A percentile compares a stretch with the other conserved stretches of the same genome.
These are phyloP conservation scores for Sander vitreus DNA, from an alignment of 2,113 vertebrate genomes.

Conservation along the genomic window DNA sequence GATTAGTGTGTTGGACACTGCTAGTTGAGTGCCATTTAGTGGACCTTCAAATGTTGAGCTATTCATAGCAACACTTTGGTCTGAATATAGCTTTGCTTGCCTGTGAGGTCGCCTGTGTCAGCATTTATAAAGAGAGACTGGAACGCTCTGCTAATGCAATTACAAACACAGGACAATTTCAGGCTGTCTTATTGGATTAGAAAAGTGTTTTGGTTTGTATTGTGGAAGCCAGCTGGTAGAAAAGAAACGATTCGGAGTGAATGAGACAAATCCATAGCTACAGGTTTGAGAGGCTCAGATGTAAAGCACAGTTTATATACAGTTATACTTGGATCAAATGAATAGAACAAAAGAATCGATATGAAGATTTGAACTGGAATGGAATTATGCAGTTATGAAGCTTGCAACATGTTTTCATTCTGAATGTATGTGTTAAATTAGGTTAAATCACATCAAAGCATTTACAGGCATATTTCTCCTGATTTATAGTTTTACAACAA, in stretches of 20 bases:
- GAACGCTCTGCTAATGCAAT: constrained; percentile 58
- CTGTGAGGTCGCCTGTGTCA: constrained; percentile 67
- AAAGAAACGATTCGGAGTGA: not conserved
- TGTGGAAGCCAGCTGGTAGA: not conserved
- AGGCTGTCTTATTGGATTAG: constrained; percentile 53
- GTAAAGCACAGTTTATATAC: not conserved
- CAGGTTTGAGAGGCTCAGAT: not conserved
- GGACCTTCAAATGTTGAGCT: constrained; percentile 63
- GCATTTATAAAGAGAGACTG: constrained; percentile 59
- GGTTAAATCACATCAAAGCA: constrained; percentile 20
- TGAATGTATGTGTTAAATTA: constrained; percentile 2
- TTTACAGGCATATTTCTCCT: constrained; percentile 26
- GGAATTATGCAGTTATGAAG: not conserved
- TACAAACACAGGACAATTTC: constrained; percentile 48
- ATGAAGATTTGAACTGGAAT: not conserved
- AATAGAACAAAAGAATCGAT: not conserved
- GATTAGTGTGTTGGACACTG: constrained; percentile 34
- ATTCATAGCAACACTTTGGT: constrained; percentile 74
- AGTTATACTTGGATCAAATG: not conserved
- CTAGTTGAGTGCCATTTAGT: constrained; percentile 55
- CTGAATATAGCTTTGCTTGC: constrained; percentile 71
- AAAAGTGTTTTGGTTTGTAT: constrained; percentile 44
- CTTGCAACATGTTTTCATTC: constrained; percentile 32
- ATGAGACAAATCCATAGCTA: not conserved
- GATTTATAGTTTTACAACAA: constrained; percentile 22